Percentiles rank a stretch among this genome's conserved stretches.
These are phyloP conservation scores for Platerodrilus igneus DNA, from an alignment of 2,888 invertebrate species.

Conservation along the genomic window DNA sequence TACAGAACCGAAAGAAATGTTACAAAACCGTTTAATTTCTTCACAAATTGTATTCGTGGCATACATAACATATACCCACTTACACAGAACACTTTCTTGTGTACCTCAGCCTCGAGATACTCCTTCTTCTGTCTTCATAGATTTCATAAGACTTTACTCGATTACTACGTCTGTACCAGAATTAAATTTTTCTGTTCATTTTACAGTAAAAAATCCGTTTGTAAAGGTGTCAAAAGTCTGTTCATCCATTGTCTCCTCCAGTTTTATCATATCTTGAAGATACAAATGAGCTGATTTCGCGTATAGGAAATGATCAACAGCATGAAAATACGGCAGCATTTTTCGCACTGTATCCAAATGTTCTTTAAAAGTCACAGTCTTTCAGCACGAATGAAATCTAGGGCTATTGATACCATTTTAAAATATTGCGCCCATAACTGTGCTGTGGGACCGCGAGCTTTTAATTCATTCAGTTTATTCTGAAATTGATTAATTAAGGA, in stretches of 20 bases:
- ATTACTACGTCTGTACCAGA: conserved; percentile 25
- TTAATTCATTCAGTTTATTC: conserved; percentile 25
- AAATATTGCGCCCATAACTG: conserved; percentile 40
- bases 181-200: conserved; percentile 32
- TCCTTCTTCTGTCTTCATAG: too few relatives aligned
- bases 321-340: conserved; percentile 42
- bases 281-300: conserved; percentile 35
- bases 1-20: too few relatives aligned
- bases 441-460: conserved; percentile 29
- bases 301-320: conserved; percentile 39
- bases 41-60: too few relatives aligned
- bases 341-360: conserved; percentile 34
- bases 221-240: too few relatives aligned
- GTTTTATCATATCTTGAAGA: too few relatives aligned
- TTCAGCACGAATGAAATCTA: conserved; percentile 34
- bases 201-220: too few relatives aligned
- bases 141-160: too few relatives aligned
- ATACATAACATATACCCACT: too few relatives aligned
- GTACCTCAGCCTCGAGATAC: too few relatives aligned
- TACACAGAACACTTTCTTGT: too few relatives aligned
- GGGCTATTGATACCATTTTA: conserved; percentile 36
- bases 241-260: too few relatives aligned
- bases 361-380: conserved; percentile 27
- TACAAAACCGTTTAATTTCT: too few relatives aligned
- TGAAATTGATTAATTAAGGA: conserved; percentile 8